A percentile compares a stretch with the other conserved stretches of the same genome.
These are phyloP conservation scores for Napeogenes inachia DNA, from an alignment of 2,888 invertebrate genomes.

Conservation along the genomic window DNA sequence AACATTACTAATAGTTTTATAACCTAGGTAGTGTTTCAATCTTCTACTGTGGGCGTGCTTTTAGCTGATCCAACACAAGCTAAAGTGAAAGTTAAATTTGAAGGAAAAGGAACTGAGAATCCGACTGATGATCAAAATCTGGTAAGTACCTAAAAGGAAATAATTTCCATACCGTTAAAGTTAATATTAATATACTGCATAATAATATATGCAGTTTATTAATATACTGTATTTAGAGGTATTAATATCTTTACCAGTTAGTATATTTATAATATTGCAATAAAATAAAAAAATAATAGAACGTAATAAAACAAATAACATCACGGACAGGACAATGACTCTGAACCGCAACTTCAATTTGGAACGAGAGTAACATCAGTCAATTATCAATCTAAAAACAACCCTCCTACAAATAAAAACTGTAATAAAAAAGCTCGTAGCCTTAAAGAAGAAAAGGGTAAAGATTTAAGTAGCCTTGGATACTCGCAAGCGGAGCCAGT, in stretches of 20 bases:
- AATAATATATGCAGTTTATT: too few species aligned
- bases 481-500: conserved; percentile 76
- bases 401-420: conserved; percentile 24
- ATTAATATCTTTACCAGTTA: too few species aligned
- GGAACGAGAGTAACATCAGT: conserved; percentile 38
- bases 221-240: too few species aligned
- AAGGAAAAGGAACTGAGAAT: conserved; percentile 56
- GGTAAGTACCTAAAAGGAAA: conserved; percentile 36
- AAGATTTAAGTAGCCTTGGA: conserved; percentile 76
- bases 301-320: neutral
- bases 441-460: conserved; percentile 53
- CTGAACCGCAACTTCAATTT: conserved; percentile 45
- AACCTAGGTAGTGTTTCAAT: conserved; percentile 81
- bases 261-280: too few species aligned
- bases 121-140: conserved; percentile 44
- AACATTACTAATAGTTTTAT: neutral
- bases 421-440: conserved; percentile 37
- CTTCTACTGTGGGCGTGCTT: conserved; percentile 81
- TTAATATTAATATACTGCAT: too few species aligned
- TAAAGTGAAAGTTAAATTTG: conserved; percentile 78
- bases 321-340: conserved; percentile 43
- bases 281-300: neutral
- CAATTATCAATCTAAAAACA: conserved; percentile 21
- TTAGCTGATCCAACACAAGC: conserved; percentile 82
- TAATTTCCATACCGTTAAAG: too few species aligned